phyloP scores from a whole-genome alignment of 2,888 invertebrate genomes.

The Pachycephus smyrnensis region DNA sequence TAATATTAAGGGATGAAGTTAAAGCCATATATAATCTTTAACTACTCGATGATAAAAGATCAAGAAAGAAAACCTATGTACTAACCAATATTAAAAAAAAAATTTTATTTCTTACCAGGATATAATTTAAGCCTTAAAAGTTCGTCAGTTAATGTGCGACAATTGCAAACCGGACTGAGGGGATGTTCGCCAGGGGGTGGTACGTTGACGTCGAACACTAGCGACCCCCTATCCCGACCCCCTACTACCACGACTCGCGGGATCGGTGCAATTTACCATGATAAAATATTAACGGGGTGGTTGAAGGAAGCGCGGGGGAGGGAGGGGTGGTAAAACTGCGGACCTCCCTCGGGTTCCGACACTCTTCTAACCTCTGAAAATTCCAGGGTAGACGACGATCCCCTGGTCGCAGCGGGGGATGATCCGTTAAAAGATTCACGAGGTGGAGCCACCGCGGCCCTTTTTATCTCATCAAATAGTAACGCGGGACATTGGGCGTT shows the following conservation, averaged over 20 bases:
- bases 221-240: neutral
- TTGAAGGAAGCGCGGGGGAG: no score
- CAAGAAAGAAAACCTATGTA: no score
- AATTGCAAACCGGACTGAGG: neutral
- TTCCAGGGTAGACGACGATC: constrained; percentile 17
- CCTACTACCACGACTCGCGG: neutral
- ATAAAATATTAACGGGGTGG: constrained; percentile 60
- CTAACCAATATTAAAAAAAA: no score
- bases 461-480: constrained; percentile 64
- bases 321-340: constrained; percentile 56
- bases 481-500: constrained; percentile 37
- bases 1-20: neutral
- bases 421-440: constrained; percentile 56
- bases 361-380: constrained; percentile 56
- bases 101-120: neutral
- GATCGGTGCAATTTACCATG: constrained; percentile 56
- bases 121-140: neutral
- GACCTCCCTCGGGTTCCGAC: constrained; percentile 57
- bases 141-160: neutral
- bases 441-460: constrained; percentile 47
- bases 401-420: constrained; percentile 1
- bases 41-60: no score
- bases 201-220: neutral
- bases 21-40: neutral
- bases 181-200: neutral